Evolutionary conservation across 1,140 invertebrate genomes (phyloP), one percentile per base, ranked within the genome.

Genomic region (Cyrtorhinus lividipennis): DNA sequence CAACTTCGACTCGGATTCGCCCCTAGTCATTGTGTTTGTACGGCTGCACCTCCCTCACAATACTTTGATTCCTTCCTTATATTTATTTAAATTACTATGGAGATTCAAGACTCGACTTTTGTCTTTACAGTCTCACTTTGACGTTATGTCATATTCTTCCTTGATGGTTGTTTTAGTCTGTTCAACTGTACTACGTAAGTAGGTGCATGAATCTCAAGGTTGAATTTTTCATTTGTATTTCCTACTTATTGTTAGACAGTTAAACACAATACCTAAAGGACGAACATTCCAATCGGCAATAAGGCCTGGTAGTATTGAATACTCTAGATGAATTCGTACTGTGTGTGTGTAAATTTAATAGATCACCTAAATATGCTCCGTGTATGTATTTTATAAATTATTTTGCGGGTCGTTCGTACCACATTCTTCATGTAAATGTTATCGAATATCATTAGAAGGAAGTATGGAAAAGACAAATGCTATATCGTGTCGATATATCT

Each of bases 11-110:
- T 53, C 48, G 20, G 48, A 53, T 53, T 53, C 48, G 48, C 48
- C 20, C 48, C 48, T 53, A 53, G 48, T 53, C 48, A 53, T 53
- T 53, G 48, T 53, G 48, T 53, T 53, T 53, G 20, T 15, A 12
- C 48, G 10, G 48, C 20, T 53, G 48, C 48, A 5, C 48, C 5
- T 53, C 20, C 20, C 30, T 38, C 30, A 38, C 15, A 5, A n/a
- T 38, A 8, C 30, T 53, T 53, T 53, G 5, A 5, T 10, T 22
- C 48, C 48, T 53, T 53, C 48, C 48, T 13, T 22, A 13, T 53
- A 15, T 3, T 22, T 53, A 20, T 53, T 53, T 10, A 10, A 53
- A 13, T 53, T 53, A 10, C 15, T 38, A 15, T 38, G 20, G 8
- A 53, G 48, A 22, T 22, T 53, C 48, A 53, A 20, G 48, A 53